Conservation (phyloP, 2,888 invertebrate genomes). For the Sclerodermus sp. region DNA sequence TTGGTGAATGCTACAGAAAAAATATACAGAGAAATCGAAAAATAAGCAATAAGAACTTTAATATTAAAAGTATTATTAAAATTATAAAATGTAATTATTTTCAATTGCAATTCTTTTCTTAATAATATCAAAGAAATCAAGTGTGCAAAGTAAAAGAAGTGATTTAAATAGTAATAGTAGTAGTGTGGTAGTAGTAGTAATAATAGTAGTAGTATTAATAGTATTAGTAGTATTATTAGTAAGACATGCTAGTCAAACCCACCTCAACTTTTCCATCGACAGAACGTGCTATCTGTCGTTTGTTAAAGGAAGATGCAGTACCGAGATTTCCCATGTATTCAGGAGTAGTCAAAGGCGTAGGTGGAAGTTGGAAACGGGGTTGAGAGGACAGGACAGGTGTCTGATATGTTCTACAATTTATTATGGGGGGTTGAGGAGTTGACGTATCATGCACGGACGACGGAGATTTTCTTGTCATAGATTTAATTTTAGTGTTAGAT, state of each 20-base stretch:
- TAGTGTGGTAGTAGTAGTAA: too few species aligned
- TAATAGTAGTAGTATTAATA: slow-evolving; percentile 4
- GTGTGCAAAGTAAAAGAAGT: too few species aligned
- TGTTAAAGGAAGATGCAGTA: slow-evolving; percentile 42
- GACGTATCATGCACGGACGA: slow-evolving; percentile 29
- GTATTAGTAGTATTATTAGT: slow-evolving; percentile 14
- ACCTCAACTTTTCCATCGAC: slow-evolving; percentile 52
- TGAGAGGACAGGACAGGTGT: slow-evolving; percentile 24
- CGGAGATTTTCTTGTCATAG: slow-evolving; percentile 22
- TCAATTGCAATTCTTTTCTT: too few species aligned
- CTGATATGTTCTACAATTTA: slow-evolving; percentile 10
- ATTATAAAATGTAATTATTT: too few species aligned
- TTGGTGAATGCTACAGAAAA: slow-evolving; percentile 52
- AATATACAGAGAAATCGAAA: too few species aligned
- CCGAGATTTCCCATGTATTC: slow-evolving; percentile 35
- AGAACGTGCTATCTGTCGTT: slow-evolving; percentile 56
- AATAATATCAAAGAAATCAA: too few species aligned
- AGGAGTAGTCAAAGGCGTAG: slow-evolving; percentile 51
- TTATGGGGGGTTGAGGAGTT: slow-evolving; percentile 23
- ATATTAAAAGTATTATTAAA: too few species aligned
- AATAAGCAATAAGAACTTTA: too few species aligned
- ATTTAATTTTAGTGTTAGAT: slow-evolving; percentile 12
- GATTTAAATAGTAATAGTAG: too few species aligned
- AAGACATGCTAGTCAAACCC: slow-evolving; percentile 47
- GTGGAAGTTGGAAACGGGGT: slow-evolving; percentile 47